phyloP scores from a whole-genome alignment of 2,797 vertebrate species.

The Ptychadena robeensis region DNA sequence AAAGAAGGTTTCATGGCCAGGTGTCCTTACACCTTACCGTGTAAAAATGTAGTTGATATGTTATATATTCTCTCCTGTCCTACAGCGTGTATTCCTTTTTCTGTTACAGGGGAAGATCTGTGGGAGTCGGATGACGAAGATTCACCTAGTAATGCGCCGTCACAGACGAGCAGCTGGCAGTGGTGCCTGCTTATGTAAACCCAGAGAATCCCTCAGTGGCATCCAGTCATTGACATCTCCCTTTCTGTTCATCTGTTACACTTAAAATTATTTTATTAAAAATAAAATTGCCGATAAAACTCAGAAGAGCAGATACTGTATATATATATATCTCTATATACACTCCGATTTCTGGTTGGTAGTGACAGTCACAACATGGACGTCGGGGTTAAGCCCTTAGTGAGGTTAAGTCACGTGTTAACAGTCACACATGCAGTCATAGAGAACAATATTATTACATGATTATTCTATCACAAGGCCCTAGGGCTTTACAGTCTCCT shows the following conservation, averaged over 20 bases:
- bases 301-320: slow-evolving; percentile 23
- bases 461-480: slow-evolving; percentile 2
- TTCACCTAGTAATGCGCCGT: background rate
- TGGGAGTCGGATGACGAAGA: slow-evolving; percentile 16
- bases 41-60: too few relatives aligned
- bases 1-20: too few relatives aligned
- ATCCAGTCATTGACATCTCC: background rate
- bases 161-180: background rate
- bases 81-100: background rate
- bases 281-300: slow-evolving; percentile 51
- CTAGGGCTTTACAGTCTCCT: slow-evolving; percentile 3
- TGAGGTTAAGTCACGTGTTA: slow-evolving; percentile 25
- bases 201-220: background rate
- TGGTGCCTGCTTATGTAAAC: slow-evolving; percentile 25
- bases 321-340: background rate
- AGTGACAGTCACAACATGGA: slow-evolving; percentile 37
- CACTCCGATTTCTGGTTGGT: slow-evolving; percentile 17
- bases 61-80: background rate
- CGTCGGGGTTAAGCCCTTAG: slow-evolving; percentile 46
- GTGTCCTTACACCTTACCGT: too few relatives aligned
- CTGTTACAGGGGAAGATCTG: slow-evolving; percentile 46
- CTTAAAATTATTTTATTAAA: slow-evolving; percentile 49
- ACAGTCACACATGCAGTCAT: slow-evolving; percentile 33
- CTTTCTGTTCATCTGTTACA: slow-evolving; percentile 12
- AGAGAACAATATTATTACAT: slow-evolving; percentile 26